These are phyloP conservation scores for Hesperophylax magnus DNA, from an alignment of 1,140 invertebrate species.

Conservation along the genomic window DNA sequence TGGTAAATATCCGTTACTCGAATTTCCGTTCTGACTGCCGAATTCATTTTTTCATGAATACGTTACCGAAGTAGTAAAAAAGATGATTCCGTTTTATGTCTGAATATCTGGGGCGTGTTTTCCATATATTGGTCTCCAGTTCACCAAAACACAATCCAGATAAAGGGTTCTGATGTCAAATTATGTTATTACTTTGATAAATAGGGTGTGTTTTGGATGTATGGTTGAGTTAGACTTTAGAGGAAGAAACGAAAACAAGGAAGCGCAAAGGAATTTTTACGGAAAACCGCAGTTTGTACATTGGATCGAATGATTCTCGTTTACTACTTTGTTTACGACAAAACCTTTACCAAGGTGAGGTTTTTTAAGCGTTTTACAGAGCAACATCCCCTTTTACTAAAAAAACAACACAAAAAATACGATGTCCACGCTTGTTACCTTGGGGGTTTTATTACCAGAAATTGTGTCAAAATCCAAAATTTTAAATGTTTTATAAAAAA, in stretches of 20 bases:
- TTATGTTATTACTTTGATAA: conserved; percentile 40
- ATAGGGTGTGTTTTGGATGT: conserved; percentile 37
- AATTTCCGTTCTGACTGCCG: neutral
- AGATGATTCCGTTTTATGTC: conserved; percentile 29
- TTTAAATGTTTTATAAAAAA: no score
- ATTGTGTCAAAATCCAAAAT: no score
- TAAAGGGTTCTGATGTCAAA: conserved; percentile 31
- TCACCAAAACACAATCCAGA: conserved; percentile 36
- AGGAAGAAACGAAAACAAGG: conserved; percentile 17
- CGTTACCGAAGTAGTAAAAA: conserved; percentile 19
- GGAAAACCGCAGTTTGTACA: conserved; percentile 1
- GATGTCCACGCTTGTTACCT: no score
- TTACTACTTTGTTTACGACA: neutral
- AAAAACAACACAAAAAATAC: no score
- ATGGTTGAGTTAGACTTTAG: neutral
- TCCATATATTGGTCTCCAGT: conserved; percentile 15
- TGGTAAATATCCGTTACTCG: conserved; percentile 3
- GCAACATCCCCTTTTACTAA: no score
- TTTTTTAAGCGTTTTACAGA: no score
- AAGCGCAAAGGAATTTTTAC: neutral
- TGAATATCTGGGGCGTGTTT: conserved; percentile 29
- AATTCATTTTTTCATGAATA: conserved; percentile 15
- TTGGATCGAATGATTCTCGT: conserved; percentile 7
- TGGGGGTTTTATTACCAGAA: no score
- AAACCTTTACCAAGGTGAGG: no score